Base-by-base conservation (phyloP, 1,140 invertebrate genomes). In the Caerostris darwini region DNA sequence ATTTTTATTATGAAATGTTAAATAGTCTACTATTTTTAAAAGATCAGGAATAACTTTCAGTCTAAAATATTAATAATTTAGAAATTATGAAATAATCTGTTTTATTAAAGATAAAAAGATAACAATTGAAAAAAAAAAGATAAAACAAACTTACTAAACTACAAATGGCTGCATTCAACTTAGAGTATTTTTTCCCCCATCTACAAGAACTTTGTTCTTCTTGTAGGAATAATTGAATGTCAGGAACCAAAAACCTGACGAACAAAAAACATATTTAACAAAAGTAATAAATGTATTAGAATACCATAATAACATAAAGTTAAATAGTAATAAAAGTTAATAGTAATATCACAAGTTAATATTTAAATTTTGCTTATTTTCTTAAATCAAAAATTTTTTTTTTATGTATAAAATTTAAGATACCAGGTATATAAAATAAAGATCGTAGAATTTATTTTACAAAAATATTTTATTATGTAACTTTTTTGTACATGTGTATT, bases 191-290 rank as follows among this genome's bases (percentile, higher is more conserved):
- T 92, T 97, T 96, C 94, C 97, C 97, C 97, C 98, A 98, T 89
- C 93, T 97, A 96, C 89, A 97, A 97, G 93, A 93, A 12, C 95
- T 95, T 95, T 96, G 95, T 94, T 96, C 96, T 93, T 96, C 95
- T 93, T 97, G 96, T 82, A 99, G 95, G 54, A 99, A 96, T 92
- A 97, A 97, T 94, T 97, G 97, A 5, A 98, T 97, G 96, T 99
- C 98, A 56, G 98, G 98, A 95, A 99, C 98, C 92, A 99, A 95
- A 96, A 97, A 98, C 95, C 97, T 97, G 91, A 56, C 2, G 34
- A 95, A 95, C 92, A 91, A 64, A 81, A 81, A 14, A 53, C 19
- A 7, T 81, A 81, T 81, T 8, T 14, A 67, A 67, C 12, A 67
- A 14, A 5, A 67, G n/a, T 5, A 14, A 67, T 67, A 5, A 67